Base-by-base conservation (phyloP, 2,113 vertebrate species). In the Scophthalmus maximus region DNA sequence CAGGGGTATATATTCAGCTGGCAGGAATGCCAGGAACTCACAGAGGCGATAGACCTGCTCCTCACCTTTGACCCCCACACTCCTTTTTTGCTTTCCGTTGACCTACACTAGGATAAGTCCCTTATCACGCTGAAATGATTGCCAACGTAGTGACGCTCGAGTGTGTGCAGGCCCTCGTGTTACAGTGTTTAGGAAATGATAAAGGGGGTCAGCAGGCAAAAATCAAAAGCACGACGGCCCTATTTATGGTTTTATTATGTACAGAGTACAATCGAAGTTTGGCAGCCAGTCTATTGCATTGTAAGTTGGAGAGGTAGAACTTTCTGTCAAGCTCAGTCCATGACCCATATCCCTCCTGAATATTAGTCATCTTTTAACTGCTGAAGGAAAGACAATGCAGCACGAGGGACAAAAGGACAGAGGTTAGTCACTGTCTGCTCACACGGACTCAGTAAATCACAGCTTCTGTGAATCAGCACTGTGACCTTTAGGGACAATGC, bases 201-300 rank as follows among this genome's bases (percentile, higher is more conserved):
- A 53, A 71, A 69, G 49, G 36, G 63, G 52, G 46, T 57, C 73
- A 59, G 23, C 26, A 40, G 62, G 36, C 15, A 46, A 25, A 12
- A 46, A 63, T 73, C 3, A 40, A 58, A 76, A 67, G 34, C 44
- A 20, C 5, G 7, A 67, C 38, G 46, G 27, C 2, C 22, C 25
- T 32, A 26, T 78, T 82, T 80, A 85, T 72, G 57, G 42, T 34
- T 84, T 76, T 76, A 78, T 81, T 55, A 36, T 11, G 36, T 55
- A 6, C 69, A 84, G 70, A 79, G 66, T 66, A 56, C 1, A 51
- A 8, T 61, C 8, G 18, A 53, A 30, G 17, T 66, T 51, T 70
- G 50, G 47, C 22, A 44, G 65, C 1, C 10, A 25, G 53, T 42
- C 8, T 60, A 38, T 65, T 50, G 26, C 40, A 36, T 47, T 57